Conservation (phyloP, 2,113 vertebrate genomes). For the Phoenicopterus ruber region DNA sequence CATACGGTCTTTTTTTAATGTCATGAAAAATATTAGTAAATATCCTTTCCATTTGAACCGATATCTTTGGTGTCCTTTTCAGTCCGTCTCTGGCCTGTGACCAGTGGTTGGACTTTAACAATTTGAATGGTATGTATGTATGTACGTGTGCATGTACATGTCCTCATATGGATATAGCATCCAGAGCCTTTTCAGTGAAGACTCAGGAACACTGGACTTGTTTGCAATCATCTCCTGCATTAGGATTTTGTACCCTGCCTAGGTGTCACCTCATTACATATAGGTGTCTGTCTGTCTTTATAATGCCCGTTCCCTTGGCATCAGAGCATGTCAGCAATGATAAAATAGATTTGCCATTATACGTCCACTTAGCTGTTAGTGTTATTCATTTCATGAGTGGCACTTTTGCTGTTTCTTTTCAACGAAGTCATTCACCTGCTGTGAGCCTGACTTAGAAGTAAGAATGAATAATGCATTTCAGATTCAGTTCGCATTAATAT, state of each 20-base stretch:
- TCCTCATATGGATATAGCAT: background rate
- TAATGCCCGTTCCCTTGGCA: background rate
- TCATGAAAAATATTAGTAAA: background rate
- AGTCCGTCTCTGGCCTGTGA: background rate
- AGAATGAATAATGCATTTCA: conserved; percentile 47
- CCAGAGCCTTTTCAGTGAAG: background rate
- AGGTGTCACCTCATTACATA: background rate
- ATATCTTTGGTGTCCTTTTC: background rate
- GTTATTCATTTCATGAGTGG: conserved; percentile 45
- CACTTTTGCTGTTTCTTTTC: conserved; percentile 51
- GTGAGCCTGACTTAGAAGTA: background rate
- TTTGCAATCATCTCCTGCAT: background rate
- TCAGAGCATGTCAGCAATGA: conserved; percentile 15
- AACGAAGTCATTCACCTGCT: conserved; percentile 21
- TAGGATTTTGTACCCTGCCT: background rate
- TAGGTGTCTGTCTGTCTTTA: background rate
- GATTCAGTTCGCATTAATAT: conserved; percentile 40
- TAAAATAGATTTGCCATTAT: conserved; percentile 42
- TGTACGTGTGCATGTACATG: background rate
- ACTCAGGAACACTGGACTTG: background rate
- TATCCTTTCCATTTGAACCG: background rate
- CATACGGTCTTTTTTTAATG: background rate
- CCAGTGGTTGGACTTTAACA: background rate
- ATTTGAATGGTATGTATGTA: background rate
- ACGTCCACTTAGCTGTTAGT: conserved; percentile 37